phyloP scores from a whole-genome alignment of 2,113 vertebrate genomes.

The Calyptommatus sinebrachiatus region DNA sequence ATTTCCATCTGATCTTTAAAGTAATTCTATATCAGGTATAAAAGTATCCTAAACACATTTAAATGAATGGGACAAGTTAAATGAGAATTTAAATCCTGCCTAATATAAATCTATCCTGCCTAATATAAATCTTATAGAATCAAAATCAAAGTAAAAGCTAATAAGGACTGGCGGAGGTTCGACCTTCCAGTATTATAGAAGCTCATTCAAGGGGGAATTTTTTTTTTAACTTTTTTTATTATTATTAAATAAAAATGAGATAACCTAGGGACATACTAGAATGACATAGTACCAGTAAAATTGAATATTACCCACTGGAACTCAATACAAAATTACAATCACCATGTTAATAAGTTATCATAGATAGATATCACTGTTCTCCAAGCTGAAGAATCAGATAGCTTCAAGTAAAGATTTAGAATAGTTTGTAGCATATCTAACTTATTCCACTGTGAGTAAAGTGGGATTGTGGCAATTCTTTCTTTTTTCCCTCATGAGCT shows the following conservation, averaged over 20 bases:
- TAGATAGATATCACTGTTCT: slow-evolving; percentile 36
- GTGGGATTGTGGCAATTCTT: slow-evolving; percentile 59
- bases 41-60: background rate
- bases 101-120: no score
- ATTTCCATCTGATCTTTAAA: background rate
- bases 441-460: slow-evolving; percentile 53
- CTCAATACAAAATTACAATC: slow-evolving; percentile 45
- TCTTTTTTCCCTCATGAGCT: slow-evolving; percentile 48
- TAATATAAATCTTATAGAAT: background rate
- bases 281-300: background rate
- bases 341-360: slow-evolving; percentile 47
- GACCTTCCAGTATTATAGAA: background rate
- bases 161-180: background rate
- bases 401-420: slow-evolving; percentile 55
- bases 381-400: background rate
- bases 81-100: no score
- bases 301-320: background rate
- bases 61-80: background rate
- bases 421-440: slow-evolving; percentile 53
- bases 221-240: no score
- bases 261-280: background rate
- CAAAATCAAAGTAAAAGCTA: background rate
- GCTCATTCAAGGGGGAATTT: background rate
- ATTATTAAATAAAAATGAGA: background rate
- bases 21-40: background rate